Base-by-base conservation (phyloP, 1,140 invertebrate species). In the Drosophila dunni region DNA sequence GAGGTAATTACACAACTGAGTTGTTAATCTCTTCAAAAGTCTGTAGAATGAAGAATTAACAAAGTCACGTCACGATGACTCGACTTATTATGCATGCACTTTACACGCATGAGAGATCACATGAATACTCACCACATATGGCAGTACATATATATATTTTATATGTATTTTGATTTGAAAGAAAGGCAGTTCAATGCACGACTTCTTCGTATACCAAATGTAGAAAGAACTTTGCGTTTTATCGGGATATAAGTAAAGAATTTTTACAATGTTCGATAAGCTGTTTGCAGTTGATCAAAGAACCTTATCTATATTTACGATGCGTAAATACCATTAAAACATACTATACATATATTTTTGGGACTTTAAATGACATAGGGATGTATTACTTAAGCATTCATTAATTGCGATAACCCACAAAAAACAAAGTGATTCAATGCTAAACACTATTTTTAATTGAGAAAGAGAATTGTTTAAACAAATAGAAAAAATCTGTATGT, bases 171-270 rank as follows among this genome's bases (percentile, higher is more conserved):
- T 5, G 53, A 8, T 64, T 29, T 1, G 24, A 29, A 33, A 29
- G 15, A 9, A 33, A 9, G 9, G 60, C 75, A 82, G 79, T 83
- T 75, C 42, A 83, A 68, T 67, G 63, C 33, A 36, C 45, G 63
- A 11, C n/a, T 56, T 48, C 7, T 45, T 13, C 24, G 15, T 4
- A 53, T 15, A 15, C 20, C 40, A 62, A 34, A 20, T 64, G 42
- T 51, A 29, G 8, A 20, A 9, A 44, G 45, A 33, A 38, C 1
- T 53, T 36, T 45, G 11, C 13, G 44, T 33, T 60, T 53, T 33
- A 68, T 45, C 57, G 33, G 64, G 13, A 46, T 45, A 15, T 15
- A 29, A 44, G 29, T 38, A 48, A 67, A 73, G 10, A 42, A 48
- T 61, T 68, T 61, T 61, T 68, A 62, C 15, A 68, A 11, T 29